Conservation (phyloP, 1,140 invertebrate species). For the Bombus picipes region DNA sequence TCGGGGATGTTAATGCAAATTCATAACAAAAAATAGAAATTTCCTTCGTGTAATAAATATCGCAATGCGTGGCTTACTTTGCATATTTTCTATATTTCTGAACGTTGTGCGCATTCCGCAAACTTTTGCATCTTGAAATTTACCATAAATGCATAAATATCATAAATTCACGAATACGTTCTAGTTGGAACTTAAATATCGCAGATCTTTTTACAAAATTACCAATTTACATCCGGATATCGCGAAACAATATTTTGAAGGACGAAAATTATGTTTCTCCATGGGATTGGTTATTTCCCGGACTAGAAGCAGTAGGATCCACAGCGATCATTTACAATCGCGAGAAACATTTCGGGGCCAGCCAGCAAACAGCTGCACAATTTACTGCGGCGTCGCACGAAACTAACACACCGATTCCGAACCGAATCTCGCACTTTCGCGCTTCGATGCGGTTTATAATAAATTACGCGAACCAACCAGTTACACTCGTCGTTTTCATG, state of each 20-base stretch:
- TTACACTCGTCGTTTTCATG: not conserved
- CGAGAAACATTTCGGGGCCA: not conserved
- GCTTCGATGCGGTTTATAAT: conserved; percentile 14
- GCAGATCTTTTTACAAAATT: not conserved
- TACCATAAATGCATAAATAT: not conserved
- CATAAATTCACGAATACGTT: not conserved
- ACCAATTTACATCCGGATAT: not conserved
- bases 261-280: not conserved
- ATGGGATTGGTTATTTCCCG: not conserved
- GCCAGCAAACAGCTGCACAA: conserved; percentile 10
- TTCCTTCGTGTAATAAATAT: no score
- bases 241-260: not conserved
- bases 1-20: no score
- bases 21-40: no score
- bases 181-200: not conserved
- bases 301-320: not conserved
- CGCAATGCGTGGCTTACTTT: no score
- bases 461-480: not conserved
- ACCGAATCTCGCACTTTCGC: conserved; percentile 18
- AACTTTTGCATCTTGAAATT: not conserved
- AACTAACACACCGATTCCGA: not conserved
- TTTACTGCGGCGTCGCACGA: not conserved
- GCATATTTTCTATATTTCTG: no score
- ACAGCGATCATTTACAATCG: conserved; percentile 26
- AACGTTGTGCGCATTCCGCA: not conserved